Evolutionary conservation across 2,797 vertebrate species (phyloP), one percentile per base, ranked within the genome.

Genomic region (Parambassis ranga): DNA sequence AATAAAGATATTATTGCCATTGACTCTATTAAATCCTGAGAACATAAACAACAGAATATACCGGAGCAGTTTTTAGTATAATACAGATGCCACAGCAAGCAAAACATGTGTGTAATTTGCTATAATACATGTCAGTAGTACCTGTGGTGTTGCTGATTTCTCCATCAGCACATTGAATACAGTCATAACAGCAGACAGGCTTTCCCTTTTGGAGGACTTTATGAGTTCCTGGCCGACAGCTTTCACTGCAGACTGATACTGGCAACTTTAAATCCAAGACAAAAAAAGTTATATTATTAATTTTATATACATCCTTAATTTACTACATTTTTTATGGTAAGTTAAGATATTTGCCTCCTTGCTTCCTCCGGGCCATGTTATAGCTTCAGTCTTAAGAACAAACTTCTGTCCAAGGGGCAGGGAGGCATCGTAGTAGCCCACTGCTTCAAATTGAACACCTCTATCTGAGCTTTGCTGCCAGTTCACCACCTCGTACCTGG

Each of bases 101-200:
- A 43, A 79, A 68, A 11, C 51, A 11, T 41, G 7, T 57, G 11
- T 51, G 28, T 1, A 66, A 16, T 11, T 18, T 59, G 2, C 1
- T 15, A 30, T 50, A 24, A 41, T 13, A 41, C 11, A 31, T 5
- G 14, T 50, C 4, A 56, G 23, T 31, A 7, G 59, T 76, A 92
- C 91, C 90, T 92, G 89, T 90, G 5, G 46, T 59, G 70, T 90
- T 92, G 79, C 90, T 93, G 67, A 92, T 83, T 71, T 92, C 87
- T 67, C 91, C 91, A 18, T 89, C 82, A 60, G 90, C 83, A 89
- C 90, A 91, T 23, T 71, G 68, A 52, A 90, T 46, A 73, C 88
- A 91, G 70, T 91, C 88, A 67, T 86, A 91, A 72, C 89, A 90
- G 78, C 90, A 91, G 56, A 90, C 64, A 1, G 89, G 90, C 38